Evolutionary conservation across 64 coral and sea anemone species (phyloP), one percentile per base, ranked within the genome.

Genomic region (Actinia equina): DNA sequence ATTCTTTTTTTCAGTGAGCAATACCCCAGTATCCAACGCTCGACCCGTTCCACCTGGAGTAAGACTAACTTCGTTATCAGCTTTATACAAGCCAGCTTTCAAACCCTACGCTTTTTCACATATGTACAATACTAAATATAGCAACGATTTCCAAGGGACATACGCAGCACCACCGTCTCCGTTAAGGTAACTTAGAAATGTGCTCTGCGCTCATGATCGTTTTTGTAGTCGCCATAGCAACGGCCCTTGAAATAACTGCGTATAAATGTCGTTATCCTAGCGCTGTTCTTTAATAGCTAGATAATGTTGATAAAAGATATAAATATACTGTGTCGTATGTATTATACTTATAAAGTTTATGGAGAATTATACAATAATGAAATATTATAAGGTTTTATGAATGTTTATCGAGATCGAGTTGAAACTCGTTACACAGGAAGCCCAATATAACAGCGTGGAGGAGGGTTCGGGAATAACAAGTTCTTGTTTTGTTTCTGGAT

Each of bases 101-200:
- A 97, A 97, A 70, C 94, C 94, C 6, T 97, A 93, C 79, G 88
- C 91, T 20, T 97, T 97, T 58, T 93, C 88, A 18, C 94, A 97
- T 37, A 97, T 97, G 94, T 97, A 97, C 58, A 74, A 84, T 71
- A 97, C 94, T n/a, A 97, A 97, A 61, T 97, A 97, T 67, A 90
- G 78, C 76, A 52, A 71, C 58, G 94, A 97, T 88, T 97, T 97
- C 43, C 88, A 97, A 80, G 94, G 91, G 43, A 90, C 85, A 90
- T 93, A 97, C 56, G 37, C 18, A 61, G 83, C 91, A 12, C 94
- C 91, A 14, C 84, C 91, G 70, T 87, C 92, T 43, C 94, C 91
- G 69, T 69, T 83, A 82, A 97, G 94, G 94, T 97, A 85, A 37
- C 30, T 37, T 37, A 81, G 77, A 6, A 5, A 91, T 46, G 44